A percentile compares a stretch with the other conserved stretches of the same genome.
Conservation (phyloP, 2,797 vertebrate species). For the Linurgus olivaceus region DNA sequence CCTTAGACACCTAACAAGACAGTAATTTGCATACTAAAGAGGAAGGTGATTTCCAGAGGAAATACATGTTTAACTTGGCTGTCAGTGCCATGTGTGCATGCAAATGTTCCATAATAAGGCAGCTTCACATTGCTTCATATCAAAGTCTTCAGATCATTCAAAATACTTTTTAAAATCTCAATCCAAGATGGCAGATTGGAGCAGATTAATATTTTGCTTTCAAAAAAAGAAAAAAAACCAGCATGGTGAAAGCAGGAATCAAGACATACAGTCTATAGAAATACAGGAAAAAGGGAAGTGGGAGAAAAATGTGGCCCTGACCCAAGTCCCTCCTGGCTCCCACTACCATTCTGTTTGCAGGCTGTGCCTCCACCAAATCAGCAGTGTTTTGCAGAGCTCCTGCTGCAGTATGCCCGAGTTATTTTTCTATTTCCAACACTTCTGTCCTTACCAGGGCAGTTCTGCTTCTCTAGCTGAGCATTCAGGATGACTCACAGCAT, state of each 20-base stretch:
- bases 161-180: background rate
- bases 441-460: background rate
- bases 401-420: rapidly evolving
- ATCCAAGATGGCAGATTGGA: background rate
- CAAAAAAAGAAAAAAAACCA: background rate
- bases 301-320: background rate
- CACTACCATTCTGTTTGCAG: rapidly evolving
- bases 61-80: background rate
- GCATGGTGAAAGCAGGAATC: background rate
- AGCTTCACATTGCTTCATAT: background rate
- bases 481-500: background rate
- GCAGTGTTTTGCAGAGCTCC: background rate
- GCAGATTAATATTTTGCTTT: background rate
- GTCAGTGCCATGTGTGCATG: background rate
- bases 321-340: background rate
- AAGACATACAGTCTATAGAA: background rate
- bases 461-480: background rate
- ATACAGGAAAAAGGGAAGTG: background rate
- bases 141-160: background rate
- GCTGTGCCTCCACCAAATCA: background rate
- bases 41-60: conserved; percentile 35
- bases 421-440: background rate
- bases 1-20: background rate
- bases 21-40: background rate
- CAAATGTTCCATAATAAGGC: background rate